phyloP scores from a whole-genome alignment of 2,113 vertebrate genomes.

The Poeciliopsis occidentalis region DNA sequence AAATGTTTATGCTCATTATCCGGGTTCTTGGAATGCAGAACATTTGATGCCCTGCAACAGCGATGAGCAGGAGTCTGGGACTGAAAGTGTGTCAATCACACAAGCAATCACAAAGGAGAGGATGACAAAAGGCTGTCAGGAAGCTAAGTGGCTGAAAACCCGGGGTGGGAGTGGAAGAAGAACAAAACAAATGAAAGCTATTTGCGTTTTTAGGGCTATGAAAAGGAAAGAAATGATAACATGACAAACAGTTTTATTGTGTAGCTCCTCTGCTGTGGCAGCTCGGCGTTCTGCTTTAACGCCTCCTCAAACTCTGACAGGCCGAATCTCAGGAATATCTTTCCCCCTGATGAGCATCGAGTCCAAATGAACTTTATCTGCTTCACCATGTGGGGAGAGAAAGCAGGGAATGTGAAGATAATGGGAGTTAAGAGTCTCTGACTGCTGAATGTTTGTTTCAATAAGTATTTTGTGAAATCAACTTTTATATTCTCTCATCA shows the following conservation, averaged over 20 bases:
- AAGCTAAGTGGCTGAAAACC: constrained; percentile 35
- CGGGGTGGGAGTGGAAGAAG: constrained; percentile 44
- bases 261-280: constrained; percentile 11
- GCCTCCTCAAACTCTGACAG: constrained; percentile 22
- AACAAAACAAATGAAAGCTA: constrained; percentile 23
- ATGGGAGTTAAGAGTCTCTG: not conserved
- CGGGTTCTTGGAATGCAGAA: not conserved
- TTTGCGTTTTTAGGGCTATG: not conserved
- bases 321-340: constrained; percentile 8
- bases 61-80: constrained; percentile 5
- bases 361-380: not conserved
- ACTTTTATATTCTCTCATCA: too few species aligned
- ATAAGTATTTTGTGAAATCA: too few species aligned
- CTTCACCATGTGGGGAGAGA: not conserved
- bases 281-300: constrained; percentile 26
- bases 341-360: not conserved
- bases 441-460: too few species aligned
- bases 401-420: not conserved
- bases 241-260: constrained; percentile 36
- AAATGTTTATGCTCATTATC: not conserved
- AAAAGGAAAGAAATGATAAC: constrained; percentile 17
- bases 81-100: constrained; percentile 38
- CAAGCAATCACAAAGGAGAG: constrained; percentile 23
- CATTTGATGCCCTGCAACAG: not conserved
- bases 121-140: constrained; percentile 33